phyloP scores from a whole-genome alignment of 1,140 invertebrate species.

The Drosophila erecta region DNA sequence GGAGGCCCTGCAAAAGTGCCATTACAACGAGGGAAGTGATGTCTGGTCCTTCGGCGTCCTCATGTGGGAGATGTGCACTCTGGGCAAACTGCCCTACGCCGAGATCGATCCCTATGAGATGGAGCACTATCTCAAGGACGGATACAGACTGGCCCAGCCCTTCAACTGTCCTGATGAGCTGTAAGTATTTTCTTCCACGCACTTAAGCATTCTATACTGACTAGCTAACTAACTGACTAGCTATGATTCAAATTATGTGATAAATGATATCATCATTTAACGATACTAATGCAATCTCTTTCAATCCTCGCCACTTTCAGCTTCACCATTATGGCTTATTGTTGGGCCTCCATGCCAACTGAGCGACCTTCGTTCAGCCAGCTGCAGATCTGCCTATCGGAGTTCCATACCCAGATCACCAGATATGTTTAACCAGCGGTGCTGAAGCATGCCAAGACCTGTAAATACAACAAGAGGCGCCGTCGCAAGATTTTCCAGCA shows the following conservation, averaged over 20 bases:
- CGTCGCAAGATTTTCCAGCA: conserved; percentile 74
- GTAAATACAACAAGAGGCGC: conserved; percentile 78
- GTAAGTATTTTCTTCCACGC: conserved; percentile 86
- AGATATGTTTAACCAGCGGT: conserved; percentile 89
- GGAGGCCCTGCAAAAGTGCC: conserved; percentile 93
- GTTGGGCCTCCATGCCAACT: conserved; percentile 94
- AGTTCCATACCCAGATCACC: conserved; percentile 92
- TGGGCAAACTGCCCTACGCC: conserved; percentile 95
- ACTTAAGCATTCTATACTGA: not conserved
- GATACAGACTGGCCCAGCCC: conserved; percentile 96
- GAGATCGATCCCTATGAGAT: conserved; percentile 92
- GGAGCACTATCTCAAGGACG: conserved; percentile 94
- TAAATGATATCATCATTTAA: no score
- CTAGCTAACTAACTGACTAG: no score
- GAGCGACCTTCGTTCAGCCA: conserved; percentile 95
- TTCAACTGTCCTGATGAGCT: conserved; percentile 98
- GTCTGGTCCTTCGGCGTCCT: conserved; percentile 98
- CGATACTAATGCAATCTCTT: not conserved
- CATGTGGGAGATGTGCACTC: conserved; percentile 97
- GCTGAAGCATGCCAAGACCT: conserved; percentile 78
- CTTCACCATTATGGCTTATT: conserved; percentile 96
- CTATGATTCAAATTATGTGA: no score
- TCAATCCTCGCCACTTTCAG: conserved; percentile 85
- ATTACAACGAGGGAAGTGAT: conserved; percentile 94
- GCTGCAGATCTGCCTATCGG: conserved; percentile 93